Evolutionary conservation across 2,888 invertebrate species (phyloP), one percentile per base, ranked within the genome.

Genomic region (Drosophila kanekoi): DNA sequence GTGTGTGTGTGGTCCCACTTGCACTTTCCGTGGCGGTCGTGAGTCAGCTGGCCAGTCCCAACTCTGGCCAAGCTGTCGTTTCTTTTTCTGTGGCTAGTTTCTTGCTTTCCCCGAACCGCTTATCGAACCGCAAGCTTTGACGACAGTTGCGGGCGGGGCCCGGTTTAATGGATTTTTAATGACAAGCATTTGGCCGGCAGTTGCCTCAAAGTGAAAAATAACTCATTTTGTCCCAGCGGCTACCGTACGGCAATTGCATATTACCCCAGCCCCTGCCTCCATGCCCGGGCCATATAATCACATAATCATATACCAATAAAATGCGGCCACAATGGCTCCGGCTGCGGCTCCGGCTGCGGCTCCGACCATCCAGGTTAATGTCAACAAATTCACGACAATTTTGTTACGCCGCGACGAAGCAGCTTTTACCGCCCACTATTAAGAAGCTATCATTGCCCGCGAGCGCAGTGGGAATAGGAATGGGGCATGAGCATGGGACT

Each of bases 161-260:
- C 38, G 40, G 44, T 77, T 73, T 86, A 86, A 86, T 86, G 85
- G 75, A 51, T 76, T 89, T 86, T 86, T 86, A 86, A 86, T 86
- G 89, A 89, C 87, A 79, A 67, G 6, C 66, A 67, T 70, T 72
- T 76, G 78, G 63, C 48, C 43, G 37, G 14, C 37, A 60, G 65
- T 71, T 77, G 72, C 47, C 57, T 38, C 20, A 52, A 77, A 77
- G 65, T 72, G 71, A 77, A 79, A 80, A 82, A 86, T 82, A 86
- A 88, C 80, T 86, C 67, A 84, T 82, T 84, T 76, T 67, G 57
- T 68, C 33, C 35, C 56, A 20, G 32, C 58, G 54, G 71, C 66
- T 32, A 35, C 53, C 35, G 33, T 4, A 37, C 43, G 28, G 11
- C 23, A 9, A 33, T 8, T 3, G 44, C 33, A 10, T 20, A 56